Evolutionary conservation across 2,888 invertebrate genomes (phyloP).

Genomic region (Netelia melanura): DNA sequence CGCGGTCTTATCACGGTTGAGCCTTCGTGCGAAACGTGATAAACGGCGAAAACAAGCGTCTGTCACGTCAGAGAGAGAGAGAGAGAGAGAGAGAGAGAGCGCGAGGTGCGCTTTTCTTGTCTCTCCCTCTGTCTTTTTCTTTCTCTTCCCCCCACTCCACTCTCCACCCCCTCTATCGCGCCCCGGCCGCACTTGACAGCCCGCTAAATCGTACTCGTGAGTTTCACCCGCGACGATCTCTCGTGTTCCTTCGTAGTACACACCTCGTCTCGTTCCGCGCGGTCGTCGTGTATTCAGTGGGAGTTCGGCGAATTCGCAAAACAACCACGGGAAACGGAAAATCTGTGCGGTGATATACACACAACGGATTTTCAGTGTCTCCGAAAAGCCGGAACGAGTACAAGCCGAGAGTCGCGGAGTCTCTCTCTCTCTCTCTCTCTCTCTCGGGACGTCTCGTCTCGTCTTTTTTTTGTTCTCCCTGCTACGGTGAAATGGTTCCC

Average conservation of each 20-base stretch:
- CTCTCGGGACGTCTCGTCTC: constrained; percentile 17
- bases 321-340: constrained; percentile 13
- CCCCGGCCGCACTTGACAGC: constrained; percentile 65
- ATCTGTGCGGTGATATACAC: constrained; percentile 8
- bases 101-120: constrained; percentile 56
- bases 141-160: constrained; percentile 13
- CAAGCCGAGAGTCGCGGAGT: constrained; percentile 20
- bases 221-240: constrained; percentile 59
- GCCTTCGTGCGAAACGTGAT: constrained; percentile 61
- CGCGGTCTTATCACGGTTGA: background rate
- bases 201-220: constrained; percentile 64
- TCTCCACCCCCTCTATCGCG: constrained; percentile 12
- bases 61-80: constrained; percentile 71
- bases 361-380: constrained; percentile 43
- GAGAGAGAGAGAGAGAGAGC: too few relatives aligned
- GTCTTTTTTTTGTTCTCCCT: constrained; percentile 39
- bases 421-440: too few relatives aligned
- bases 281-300: constrained; percentile 10
- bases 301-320: constrained; percentile 9
- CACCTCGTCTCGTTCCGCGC: constrained; percentile 25
- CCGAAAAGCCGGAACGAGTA: constrained; percentile 39
- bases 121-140: constrained; percentile 31
- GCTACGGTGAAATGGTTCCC: constrained; percentile 74
- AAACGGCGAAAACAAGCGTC: constrained; percentile 77
- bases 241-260: constrained; percentile 12